Percentiles rank a stretch among this genome's conserved stretches.
phyloP scores from a whole-genome alignment of 2,888 invertebrate species.

The Mylabris sibirica region DNA sequence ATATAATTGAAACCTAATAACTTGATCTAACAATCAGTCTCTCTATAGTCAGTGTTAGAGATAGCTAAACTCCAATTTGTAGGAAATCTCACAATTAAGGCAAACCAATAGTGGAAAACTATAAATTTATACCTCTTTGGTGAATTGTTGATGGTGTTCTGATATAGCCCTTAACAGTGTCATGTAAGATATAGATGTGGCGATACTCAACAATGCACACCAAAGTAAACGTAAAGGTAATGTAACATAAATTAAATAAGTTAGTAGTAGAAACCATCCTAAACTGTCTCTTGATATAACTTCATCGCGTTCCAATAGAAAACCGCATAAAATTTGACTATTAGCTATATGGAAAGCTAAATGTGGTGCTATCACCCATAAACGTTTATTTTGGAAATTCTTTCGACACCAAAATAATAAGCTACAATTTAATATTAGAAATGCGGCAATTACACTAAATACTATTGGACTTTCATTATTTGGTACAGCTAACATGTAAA shows the following conservation, averaged over 20 bases:
- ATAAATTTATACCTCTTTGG: neutral
- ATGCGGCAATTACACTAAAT: slow-evolving; percentile 55
- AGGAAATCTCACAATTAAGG: neutral
- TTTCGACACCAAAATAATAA: slow-evolving; percentile 58
- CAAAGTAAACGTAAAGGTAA: slow-evolving; percentile 73
- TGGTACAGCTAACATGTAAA: slow-evolving; percentile 68
- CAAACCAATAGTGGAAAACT: neutral
- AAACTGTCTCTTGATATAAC: slow-evolving; percentile 71
- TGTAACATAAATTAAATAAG: slow-evolving; percentile 77
- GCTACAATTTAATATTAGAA: slow-evolving; percentile 58
- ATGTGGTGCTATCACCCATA: slow-evolving; percentile 70
- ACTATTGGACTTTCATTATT: slow-evolving; percentile 61
- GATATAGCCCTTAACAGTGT: slow-evolving; percentile 61
- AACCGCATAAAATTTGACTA: slow-evolving; percentile 68
- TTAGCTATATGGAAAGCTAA: slow-evolving; percentile 71
- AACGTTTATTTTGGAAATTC: slow-evolving; percentile 51
- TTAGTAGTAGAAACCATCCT: slow-evolving; percentile 76
- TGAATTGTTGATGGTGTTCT: slow-evolving; percentile 11
- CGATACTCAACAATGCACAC: slow-evolving; percentile 68
- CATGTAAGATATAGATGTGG: slow-evolving; percentile 69
- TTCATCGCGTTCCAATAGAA: slow-evolving; percentile 68
- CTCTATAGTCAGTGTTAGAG: neutral
- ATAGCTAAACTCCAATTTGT: slow-evolving; percentile 8
- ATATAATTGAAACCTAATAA: slow-evolving; percentile 9
- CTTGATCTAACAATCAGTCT: neutral